Evolutionary conservation across 2,113 vertebrate species (phyloP).

Genomic region (Sinocyclocheilus rhinocerous): DNA sequence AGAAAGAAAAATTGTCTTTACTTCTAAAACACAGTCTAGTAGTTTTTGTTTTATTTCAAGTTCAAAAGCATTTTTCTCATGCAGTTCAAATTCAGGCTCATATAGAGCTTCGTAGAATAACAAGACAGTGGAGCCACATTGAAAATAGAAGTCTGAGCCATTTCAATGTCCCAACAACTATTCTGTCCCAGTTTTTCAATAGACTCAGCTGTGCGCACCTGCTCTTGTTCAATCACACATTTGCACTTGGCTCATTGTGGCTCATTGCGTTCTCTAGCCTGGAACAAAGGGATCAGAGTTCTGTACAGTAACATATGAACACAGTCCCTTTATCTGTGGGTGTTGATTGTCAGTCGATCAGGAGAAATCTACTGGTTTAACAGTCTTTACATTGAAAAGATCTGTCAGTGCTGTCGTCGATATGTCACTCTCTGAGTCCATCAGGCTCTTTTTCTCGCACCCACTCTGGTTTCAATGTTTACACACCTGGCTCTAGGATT

Average conservation of each 20-base stretch:
- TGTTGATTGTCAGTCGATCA: background rate
- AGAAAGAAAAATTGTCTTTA: too few species aligned
- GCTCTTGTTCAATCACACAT: background rate
- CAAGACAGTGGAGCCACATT: background rate
- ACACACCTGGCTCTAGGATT: slow-evolving; percentile 71
- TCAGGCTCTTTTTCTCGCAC: slow-evolving; percentile 40
- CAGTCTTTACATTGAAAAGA: background rate
- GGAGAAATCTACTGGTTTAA: slow-evolving; percentile 3
- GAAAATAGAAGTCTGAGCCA: slow-evolving; percentile 1
- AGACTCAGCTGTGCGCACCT: background rate
- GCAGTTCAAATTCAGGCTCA: background rate
- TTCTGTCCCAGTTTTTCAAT: background rate
- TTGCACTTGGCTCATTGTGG: background rate
- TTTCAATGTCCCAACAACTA: background rate
- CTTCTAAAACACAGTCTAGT: too few species aligned
- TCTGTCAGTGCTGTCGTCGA: background rate
- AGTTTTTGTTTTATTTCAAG: too few species aligned
- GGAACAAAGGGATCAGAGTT: background rate
- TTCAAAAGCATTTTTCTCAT: background rate
- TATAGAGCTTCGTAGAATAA: background rate
- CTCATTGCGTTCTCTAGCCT: background rate
- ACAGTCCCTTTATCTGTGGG: background rate
- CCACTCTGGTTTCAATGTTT: slow-evolving; percentile 58
- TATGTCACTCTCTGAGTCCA: background rate
- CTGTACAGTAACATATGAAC: background rate